These are phyloP conservation scores for Troides aeacus DNA, from an alignment of 2,888 invertebrate genomes.

Conservation along the genomic window DNA sequence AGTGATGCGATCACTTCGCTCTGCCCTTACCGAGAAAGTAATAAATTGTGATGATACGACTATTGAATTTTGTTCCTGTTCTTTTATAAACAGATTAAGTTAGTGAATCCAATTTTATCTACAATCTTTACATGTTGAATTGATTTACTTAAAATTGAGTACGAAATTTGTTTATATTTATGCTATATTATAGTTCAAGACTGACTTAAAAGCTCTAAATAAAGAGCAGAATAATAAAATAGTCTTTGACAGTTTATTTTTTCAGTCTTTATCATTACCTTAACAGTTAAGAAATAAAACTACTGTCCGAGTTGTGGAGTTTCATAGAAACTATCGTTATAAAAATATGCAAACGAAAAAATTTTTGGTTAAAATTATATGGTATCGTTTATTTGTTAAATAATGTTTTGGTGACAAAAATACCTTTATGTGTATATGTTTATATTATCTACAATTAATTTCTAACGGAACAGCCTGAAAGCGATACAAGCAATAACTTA, in stretches of 20 bases:
- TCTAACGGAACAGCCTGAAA: slow-evolving; percentile 2
- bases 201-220: too few species aligned
- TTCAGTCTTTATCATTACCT: too few species aligned
- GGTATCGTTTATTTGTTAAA: background rate
- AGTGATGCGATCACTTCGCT: slow-evolving; percentile 18
- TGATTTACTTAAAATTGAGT: too few species aligned
- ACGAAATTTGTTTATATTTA: too few species aligned
- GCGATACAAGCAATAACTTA: slow-evolving; percentile 10
- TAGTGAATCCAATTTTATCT: slow-evolving; percentile 14
- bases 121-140: background rate
- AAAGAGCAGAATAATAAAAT: too few species aligned
- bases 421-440: background rate
- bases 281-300: too few species aligned
- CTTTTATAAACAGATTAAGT: slow-evolving; percentile 15
- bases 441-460: slow-evolving; percentile 5
- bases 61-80: slow-evolving; percentile 24
- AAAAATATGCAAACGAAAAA: too few species aligned
- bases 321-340: too few species aligned
- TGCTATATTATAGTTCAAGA: too few species aligned
- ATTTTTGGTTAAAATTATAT: too few species aligned
- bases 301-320: too few species aligned
- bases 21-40: slow-evolving; percentile 18
- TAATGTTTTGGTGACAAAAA: background rate
- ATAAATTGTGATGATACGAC: slow-evolving; percentile 26
- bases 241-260: too few species aligned